Base-by-base conservation (phyloP, 2,113 vertebrate species). In the Gasterosteus nipponicus region DNA sequence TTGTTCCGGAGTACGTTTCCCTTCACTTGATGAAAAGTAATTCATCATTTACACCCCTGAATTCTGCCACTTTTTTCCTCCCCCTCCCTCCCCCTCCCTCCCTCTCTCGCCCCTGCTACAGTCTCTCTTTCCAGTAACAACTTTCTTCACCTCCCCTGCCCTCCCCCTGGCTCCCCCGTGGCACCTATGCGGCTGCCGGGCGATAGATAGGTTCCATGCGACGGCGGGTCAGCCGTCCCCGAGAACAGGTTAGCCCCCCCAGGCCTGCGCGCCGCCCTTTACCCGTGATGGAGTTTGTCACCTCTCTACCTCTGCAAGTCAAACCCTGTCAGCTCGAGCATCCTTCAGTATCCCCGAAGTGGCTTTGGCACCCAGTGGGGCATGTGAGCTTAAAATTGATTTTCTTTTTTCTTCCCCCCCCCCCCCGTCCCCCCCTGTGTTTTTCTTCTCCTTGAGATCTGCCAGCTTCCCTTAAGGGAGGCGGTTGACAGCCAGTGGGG, bases 11-110 rank as follows among this genome's bases (percentile, higher is more conserved):
- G 96, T 97, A 97, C 98, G 97, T 99, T 99, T 98, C 97, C 98
- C 97, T 96, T 99, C 96, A 99, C 96, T 96, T 99, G 98, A 99
- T 99, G 97, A 99, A 99, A 98, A 99, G 98, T 98, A 99, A 99
- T 99, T 99, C 97, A 99, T 99, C 98, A 99, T 99, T 99, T 99
- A 98, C 96, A 99, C 96, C 96, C 94, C 96, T 96, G 97, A 98
- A 97, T 97, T 98, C 97, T 98, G 96, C 96, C 96, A 97, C 94
- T 92, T 87, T 79, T 86, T 41, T 41, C 8, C 93, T 91, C 88
- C 7, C 0, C 5, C 0, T 18, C 5, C 94, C 93, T 89, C 94
- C 75, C 33, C 5, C 18, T 9, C 5, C 94, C 93, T 89, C 94
- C 75, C 33, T 3, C 18, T 9, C 10, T 42, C 26, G 10, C 63